Base-by-base conservation (phyloP, 2,113 vertebrate species). In the Oenanthe melanoleuca region DNA sequence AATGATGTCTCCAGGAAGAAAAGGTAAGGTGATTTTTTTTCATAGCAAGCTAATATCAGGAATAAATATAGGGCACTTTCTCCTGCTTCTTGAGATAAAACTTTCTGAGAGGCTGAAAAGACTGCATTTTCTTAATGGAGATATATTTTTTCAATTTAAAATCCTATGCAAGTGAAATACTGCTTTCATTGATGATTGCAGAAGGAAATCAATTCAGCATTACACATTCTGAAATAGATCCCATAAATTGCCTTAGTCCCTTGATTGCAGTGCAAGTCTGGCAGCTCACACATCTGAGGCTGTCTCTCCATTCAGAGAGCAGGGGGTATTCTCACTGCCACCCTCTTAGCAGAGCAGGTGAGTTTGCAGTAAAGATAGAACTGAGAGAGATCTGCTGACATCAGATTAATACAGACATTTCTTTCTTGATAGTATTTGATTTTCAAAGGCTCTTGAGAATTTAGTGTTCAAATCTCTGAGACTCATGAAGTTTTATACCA, bases 141-240 rank as follows among this genome's bases (percentile, higher is more conserved):
- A 92, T 73, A 80, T 8, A 91, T 77, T 80, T 87, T 88, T 91
- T 74, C 92, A 89, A 80, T 96, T 93, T 88, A 82, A 95, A 95
- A 70, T 70, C 57, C 74, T 50, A 2, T 83, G 56, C 38, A 50
- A 94, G 79, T 88, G 87, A 93, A 92, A 82, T 86, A 80, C 31
- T 73, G 50, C 50, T 85, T 92, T 94, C 70, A 91, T 28, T 73
- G 63, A 66, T 63, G 80, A 75, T 57, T 0, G 0, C 66, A 91
- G 60, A 26, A 55, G 59, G 63, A 87, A 91, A 95, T 93, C 86
- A 89, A 66, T 93, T 94, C 78, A 55, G 52, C 50, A 70, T 91
- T 85, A 59, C 45, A 72, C 38, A 45, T 42, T 59, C 50, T 6
- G 15, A 91, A 95, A 92, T 55, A 77, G 82, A 89, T 83, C 34